Conservation (phyloP, 2,113 vertebrate species). For the Camarhynchus parvulus region DNA sequence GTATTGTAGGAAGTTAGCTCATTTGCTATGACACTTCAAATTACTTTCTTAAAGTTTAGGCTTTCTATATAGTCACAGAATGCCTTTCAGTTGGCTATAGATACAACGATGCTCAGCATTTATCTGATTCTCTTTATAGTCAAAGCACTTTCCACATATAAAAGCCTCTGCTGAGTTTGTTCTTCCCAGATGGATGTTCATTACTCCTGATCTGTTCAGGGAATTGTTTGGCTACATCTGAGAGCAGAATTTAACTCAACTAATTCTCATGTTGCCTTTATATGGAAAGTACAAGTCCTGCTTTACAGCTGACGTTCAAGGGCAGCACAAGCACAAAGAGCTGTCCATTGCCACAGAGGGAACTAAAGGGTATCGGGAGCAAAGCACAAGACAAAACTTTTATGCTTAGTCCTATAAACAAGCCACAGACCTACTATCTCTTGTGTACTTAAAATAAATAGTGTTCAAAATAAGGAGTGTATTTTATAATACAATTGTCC, state of each 20-base stretch:
- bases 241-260: neutral
- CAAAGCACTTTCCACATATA: neutral
- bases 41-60: neutral
- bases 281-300: neutral
- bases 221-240: neutral
- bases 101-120: neutral
- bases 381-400: neutral
- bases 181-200: neutral
- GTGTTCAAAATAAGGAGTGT: neutral
- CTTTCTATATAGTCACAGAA: neutral
- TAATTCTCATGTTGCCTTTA: neutral
- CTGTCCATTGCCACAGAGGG: neutral
- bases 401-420: neutral
- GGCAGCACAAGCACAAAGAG: neutral
- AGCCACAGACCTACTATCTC: neutral
- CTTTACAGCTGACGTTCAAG: neutral
- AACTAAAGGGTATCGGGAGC: neutral
- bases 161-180: neutral
- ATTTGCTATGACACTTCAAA: neutral
- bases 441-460: constrained; percentile 27
- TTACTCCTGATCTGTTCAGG: neutral
- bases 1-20: neutral
- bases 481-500: neutral
- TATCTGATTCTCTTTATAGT: neutral
- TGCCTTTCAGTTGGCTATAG: neutral